Conservation (phyloP, 2,888 invertebrate genomes). For the Agrenia bidenticulata region DNA sequence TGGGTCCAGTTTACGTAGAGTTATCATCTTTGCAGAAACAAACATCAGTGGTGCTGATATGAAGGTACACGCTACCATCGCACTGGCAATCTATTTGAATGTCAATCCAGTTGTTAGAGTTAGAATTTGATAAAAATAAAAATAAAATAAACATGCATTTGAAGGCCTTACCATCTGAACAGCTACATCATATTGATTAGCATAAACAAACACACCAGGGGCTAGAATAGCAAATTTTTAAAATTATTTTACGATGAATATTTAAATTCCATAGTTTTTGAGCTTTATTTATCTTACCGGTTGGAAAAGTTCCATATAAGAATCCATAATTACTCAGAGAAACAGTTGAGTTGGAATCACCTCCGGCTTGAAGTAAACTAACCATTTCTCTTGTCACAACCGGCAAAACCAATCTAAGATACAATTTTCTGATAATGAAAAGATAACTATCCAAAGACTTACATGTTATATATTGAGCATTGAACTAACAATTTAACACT, state of each 20-base stretch:
- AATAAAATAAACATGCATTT: background rate
- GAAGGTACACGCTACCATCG: constrained; percentile 93
- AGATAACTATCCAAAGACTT: background rate
- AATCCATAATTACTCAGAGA: constrained; percentile 90
- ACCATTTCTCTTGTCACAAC: constrained; percentile 83
- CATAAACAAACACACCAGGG: constrained; percentile 75
- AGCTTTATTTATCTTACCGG: constrained; percentile 58
- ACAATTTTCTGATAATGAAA: background rate
- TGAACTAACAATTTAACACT: constrained; percentile 73
- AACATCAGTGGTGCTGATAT: constrained; percentile 94
- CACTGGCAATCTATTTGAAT: constrained; percentile 76
- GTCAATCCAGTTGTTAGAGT: too few species aligned
- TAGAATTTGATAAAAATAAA: background rate
- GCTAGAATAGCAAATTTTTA: constrained; percentile 17
- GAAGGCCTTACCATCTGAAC: constrained; percentile 71
- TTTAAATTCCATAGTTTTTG: background rate
- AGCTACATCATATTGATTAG: constrained; percentile 80
- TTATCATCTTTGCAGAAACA: constrained; percentile 89
- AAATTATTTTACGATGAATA: background rate
- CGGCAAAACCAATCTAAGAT: constrained; percentile 71
- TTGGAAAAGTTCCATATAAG: constrained; percentile 92
- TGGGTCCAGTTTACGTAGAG: constrained; percentile 66
- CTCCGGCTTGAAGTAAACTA: constrained; percentile 64
- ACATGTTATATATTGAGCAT: background rate
- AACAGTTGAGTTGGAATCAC: constrained; percentile 70